Conservation (phyloP, 2,797 vertebrate species). For the Martes flavigula region DNA sequence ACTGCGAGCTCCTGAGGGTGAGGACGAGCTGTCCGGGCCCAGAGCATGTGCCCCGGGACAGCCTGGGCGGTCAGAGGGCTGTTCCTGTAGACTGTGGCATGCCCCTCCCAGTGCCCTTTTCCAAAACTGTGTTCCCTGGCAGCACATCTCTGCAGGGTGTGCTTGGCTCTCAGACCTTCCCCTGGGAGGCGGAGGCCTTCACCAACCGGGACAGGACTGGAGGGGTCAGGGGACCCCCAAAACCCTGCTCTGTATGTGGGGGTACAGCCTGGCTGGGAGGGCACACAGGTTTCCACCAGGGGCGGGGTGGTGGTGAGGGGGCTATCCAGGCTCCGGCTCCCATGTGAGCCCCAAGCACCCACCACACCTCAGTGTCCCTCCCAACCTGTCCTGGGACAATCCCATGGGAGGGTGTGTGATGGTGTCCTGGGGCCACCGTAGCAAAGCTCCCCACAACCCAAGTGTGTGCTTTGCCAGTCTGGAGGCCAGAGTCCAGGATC, state of each 20-base stretch:
- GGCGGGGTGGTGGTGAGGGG: background rate
- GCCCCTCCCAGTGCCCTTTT: accelerated
- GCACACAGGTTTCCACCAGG: background rate
- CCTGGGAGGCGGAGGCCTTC: background rate
- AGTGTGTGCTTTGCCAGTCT: accelerated
- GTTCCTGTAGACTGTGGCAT: accelerated
- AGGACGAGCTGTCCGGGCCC: background rate
- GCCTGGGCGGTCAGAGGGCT: accelerated
- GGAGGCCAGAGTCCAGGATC: background rate
- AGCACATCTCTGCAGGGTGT: accelerated
- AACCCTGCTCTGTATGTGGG: background rate
- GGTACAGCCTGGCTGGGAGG: background rate
- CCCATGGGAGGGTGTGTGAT: accelerated
- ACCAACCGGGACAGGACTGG: background rate
- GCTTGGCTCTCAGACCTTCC: background rate
- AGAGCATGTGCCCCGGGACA: background rate
- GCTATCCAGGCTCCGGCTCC: background rate
- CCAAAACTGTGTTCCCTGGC: background rate
- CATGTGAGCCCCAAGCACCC: too few species aligned
- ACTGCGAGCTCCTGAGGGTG: background rate
- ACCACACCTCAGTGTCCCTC: background rate
- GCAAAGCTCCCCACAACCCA: accelerated
- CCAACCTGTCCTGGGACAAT: too few species aligned
- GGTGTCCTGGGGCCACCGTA: background rate
- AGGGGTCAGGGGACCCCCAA: background rate